Conservation (phyloP, 1,140 invertebrate species). For the Lasioglossum baleicum region DNA sequence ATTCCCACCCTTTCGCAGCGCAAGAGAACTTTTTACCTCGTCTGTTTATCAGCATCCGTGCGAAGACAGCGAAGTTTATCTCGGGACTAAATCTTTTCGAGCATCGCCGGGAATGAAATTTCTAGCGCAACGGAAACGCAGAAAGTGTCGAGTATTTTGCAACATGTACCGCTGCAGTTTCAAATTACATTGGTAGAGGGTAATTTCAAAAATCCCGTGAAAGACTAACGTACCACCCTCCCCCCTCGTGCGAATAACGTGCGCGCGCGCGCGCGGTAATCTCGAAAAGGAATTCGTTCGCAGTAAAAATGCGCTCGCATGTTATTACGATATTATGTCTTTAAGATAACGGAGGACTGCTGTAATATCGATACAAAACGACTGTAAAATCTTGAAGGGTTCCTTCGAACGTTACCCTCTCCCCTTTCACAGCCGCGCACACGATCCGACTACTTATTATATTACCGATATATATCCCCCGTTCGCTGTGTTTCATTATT, state of each 20-base stretch:
- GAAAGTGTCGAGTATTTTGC: constrained; percentile 9
- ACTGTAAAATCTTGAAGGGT: not conserved
- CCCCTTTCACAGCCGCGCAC: not conserved
- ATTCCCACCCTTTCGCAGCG: not conserved
- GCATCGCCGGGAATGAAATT: not conserved
- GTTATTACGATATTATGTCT: constrained; percentile 24
- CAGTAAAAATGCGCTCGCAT: not conserved
- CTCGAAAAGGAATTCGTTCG: not conserved
- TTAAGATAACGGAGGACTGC: constrained; percentile 21
- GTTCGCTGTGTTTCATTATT: constrained; percentile 15
- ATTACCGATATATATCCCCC: constrained; percentile 28
- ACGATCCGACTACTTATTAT: constrained; percentile 43
- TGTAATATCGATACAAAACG: constrained; percentile 20
- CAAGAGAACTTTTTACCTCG: not conserved
- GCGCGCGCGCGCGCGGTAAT: not conserved
- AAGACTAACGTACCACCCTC: not conserved
- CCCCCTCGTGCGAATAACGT: not conserved
- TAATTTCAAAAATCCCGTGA: constrained; percentile 10
- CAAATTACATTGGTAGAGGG: constrained; percentile 29
- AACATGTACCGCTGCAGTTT: not conserved
- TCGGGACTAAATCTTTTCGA: not conserved
- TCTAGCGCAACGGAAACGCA: not conserved
- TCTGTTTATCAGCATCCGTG: not conserved
- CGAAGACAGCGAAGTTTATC: not conserved
- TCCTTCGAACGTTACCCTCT: not conserved